Evolutionary conservation across 1,140 invertebrate genomes (phyloP), one percentile per base, ranked within the genome.

Genomic region (Drosophila azteca): DNA sequence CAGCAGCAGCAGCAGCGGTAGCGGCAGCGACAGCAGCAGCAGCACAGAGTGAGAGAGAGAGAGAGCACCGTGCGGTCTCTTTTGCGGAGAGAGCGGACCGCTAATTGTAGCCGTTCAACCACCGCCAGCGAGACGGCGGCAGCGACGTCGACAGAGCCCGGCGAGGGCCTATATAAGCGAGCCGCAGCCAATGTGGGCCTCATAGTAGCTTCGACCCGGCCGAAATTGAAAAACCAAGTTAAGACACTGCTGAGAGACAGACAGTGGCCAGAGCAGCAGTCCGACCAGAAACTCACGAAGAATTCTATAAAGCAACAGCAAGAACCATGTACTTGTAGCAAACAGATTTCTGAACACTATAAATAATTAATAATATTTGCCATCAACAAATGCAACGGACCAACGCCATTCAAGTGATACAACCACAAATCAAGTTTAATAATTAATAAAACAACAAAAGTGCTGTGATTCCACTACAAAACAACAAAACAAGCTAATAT

Each of bases 311-410:
- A 68, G 64, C 31, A 52, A 60, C 45, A 63, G 39, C 35, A 52
- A 50, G 67, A 76, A 76, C 61, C 55, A 65, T 55, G 68, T 64
- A 81, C 65, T 76, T 39, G 35, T 39, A 39, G 35, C 35, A 39
- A 39, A 39, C 11, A 39, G 35, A 13, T 39, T 39, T 39, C 35
- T 39, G 35, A 39, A 39, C 35, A 69, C 76, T 78, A 82, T 76
- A 69, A 68, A 74, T 71, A 72, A 74, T 66, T 53, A 76, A 74
- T 66, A 67, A 66, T 68, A 76, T 68, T 90, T 90, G 88, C 88
- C 88, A 90, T 90, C 83, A 83, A 83, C 77, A 90, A 90, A 83
- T 90, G 87, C 83, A 90, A 90, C 88, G 88, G 88, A 90, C 88
- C 88, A 90, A 90, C 88, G 88, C 88, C 88, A 90, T 90, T 79